Evolutionary conservation across 1,140 invertebrate genomes (phyloP).

Genomic region (Copidosoma floridanum): DNA sequence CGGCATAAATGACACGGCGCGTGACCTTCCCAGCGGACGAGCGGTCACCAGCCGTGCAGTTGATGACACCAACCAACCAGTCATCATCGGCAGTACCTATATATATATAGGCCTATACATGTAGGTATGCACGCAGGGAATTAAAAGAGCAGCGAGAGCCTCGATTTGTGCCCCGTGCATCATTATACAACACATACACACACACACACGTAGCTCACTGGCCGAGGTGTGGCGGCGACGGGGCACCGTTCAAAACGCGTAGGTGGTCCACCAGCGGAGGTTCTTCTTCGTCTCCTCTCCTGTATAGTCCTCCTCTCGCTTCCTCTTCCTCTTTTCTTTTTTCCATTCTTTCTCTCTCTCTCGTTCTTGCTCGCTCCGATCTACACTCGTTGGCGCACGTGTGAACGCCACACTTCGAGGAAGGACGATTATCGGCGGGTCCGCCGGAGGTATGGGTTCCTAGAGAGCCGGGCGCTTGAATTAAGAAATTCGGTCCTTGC

Average conservation of each 20-base stretch:
- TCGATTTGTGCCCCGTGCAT: constrained; percentile 17
- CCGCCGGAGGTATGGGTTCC: constrained; percentile 21
- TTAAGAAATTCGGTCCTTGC: constrained; percentile 17
- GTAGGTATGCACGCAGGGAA: too few relatives aligned
- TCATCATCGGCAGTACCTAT: too few relatives aligned
- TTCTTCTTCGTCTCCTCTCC: not conserved
- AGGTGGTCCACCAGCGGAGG: constrained; percentile 43
- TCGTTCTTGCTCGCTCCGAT: not conserved
- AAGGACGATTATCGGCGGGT: constrained; percentile 32
- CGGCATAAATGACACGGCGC: constrained; percentile 10
- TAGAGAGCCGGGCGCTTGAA: constrained; percentile 7
- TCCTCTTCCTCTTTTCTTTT: too few relatives aligned
- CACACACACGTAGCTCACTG: too few relatives aligned
- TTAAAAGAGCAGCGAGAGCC: constrained; percentile 3
- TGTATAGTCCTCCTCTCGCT: too few relatives aligned
- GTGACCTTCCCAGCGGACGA: constrained; percentile 1
- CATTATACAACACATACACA: constrained; percentile 14
- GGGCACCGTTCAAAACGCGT: constrained; percentile 30
- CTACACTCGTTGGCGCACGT: constrained; percentile 32
- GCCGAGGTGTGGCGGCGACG: constrained; percentile 48
- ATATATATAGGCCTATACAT: too few relatives aligned
- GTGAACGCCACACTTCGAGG: constrained; percentile 42
- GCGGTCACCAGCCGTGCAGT: constrained; percentile 11
- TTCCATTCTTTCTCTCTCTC: too few relatives aligned
- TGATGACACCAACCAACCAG: constrained; percentile 11